These are phyloP conservation scores for Hycleus phaleratus DNA, from an alignment of 1,140 invertebrate genomes.

Conservation along the genomic window DNA sequence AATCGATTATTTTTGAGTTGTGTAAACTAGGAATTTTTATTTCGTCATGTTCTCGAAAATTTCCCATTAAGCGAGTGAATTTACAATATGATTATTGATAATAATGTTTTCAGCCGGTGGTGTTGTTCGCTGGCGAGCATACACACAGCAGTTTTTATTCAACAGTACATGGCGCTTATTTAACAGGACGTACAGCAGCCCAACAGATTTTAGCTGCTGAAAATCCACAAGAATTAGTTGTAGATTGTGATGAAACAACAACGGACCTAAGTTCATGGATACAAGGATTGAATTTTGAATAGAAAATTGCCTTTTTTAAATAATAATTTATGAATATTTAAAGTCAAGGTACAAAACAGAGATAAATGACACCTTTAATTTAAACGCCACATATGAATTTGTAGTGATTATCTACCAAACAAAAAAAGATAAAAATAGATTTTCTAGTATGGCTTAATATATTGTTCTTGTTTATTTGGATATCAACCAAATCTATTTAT, in stretches of 20 bases:
- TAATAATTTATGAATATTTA: neutral
- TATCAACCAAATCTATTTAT: too few species aligned
- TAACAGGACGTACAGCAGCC: conserved; percentile 81
- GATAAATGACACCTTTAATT: too few species aligned
- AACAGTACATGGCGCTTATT: conserved; percentile 87
- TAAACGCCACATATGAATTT: too few species aligned
- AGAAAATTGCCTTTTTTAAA: conserved; percentile 17
- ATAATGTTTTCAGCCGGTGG: conserved; percentile 64
- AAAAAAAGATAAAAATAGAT: neutral
- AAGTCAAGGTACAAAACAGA: neutral
- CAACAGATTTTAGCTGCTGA: conserved; percentile 57
- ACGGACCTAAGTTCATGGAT: conserved; percentile 80
- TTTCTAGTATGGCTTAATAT: neutral
- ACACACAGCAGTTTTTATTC: conserved; percentile 91
- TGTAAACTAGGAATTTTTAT: conserved; percentile 11
- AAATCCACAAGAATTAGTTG: conserved; percentile 50
- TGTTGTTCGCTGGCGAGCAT: conserved; percentile 90
- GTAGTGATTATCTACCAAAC: neutral
- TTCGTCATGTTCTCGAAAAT: too few species aligned
- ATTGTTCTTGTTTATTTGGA: too few species aligned
- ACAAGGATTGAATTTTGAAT: conserved; percentile 64
- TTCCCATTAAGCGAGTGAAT: too few species aligned
- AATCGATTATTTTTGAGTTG: too few species aligned
- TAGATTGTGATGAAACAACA: conserved; percentile 59
- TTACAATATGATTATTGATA: too few species aligned